Percentiles rank a stretch among this genome's conserved stretches.
These are phyloP conservation scores for Trissolcus japonicus DNA, from an alignment of 2,888 invertebrate genomes.

Conservation along the genomic window DNA sequence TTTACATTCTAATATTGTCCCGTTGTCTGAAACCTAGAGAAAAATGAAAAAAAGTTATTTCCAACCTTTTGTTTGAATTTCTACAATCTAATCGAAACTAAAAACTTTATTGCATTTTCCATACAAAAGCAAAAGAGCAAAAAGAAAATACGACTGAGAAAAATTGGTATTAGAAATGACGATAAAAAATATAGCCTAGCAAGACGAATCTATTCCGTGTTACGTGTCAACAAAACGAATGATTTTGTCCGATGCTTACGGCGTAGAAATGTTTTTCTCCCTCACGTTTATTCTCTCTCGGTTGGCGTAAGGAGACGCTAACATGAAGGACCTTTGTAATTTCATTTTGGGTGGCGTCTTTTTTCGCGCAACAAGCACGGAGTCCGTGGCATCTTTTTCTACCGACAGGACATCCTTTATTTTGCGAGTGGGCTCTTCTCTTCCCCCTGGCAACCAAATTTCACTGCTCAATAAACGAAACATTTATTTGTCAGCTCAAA, in stretches of 20 bases:
- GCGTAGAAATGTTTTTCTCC: not conserved
- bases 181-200: no score
- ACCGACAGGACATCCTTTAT: constrained; percentile 50
- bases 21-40: not conserved
- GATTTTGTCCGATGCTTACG: not conserved
- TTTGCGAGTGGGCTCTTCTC: not conserved
- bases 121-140: no score
- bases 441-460: constrained; percentile 44
- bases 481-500: constrained; percentile 27
- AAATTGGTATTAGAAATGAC: no score
- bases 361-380: constrained; percentile 17
- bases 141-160: no score
- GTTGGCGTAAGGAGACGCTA: not conserved
- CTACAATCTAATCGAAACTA: no score
- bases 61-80: no score
- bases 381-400: constrained; percentile 23
- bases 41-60: no score
- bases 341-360: constrained; percentile 19
- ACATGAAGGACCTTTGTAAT: constrained; percentile 30
- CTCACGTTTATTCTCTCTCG: not conserved
- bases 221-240: not conserved
- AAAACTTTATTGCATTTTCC: no score
- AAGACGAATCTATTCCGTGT: no score
- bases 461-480: constrained; percentile 39
- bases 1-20: not conserved